Conservation (phyloP, 1,140 invertebrate species). For the Scaptomyza graminum region DNA sequence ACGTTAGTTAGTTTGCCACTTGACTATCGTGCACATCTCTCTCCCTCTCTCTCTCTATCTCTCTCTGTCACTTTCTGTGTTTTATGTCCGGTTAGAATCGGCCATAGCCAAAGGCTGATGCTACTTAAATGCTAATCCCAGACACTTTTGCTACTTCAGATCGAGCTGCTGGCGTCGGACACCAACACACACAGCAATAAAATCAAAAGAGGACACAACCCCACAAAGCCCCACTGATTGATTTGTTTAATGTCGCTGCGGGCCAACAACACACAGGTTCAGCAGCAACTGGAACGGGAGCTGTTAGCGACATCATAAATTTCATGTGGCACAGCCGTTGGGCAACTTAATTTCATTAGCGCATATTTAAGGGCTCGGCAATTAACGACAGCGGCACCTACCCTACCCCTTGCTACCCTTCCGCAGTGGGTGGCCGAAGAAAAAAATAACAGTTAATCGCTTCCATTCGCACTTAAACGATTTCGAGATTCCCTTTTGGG, state of each 20-base stretch:
- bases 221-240: conserved; percentile 75
- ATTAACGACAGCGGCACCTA: conserved; percentile 39
- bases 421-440: conserved; percentile 45
- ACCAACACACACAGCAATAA: not conserved
- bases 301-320: conserved; percentile 52
- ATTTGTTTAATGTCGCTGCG: conserved; percentile 76
- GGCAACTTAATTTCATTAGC: conserved; percentile 78
- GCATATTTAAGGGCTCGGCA: conserved; percentile 64
- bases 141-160: conserved; percentile 60
- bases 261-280: conserved; percentile 23
- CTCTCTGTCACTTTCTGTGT: not conserved
- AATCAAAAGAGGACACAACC: conserved; percentile 16
- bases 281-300: conserved; percentile 11
- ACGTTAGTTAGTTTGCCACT: conserved; percentile 65
- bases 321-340: conserved; percentile 38
- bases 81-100: conserved; percentile 46
- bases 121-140: conserved; percentile 77
- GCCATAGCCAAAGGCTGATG: conserved; percentile 9
- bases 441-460: conserved; percentile 26
- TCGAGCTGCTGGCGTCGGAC: conserved; percentile 34
- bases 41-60: conserved; percentile 6
- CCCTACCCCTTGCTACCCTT: conserved; percentile 19
- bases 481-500: conserved; percentile 11
- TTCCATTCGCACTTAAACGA: conserved; percentile 37
- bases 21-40: not conserved